Evolutionary conservation across 2,888 invertebrate genomes (phyloP), one percentile per base, ranked within the genome.

Genomic region (Ptychoptera contaminata): DNA sequence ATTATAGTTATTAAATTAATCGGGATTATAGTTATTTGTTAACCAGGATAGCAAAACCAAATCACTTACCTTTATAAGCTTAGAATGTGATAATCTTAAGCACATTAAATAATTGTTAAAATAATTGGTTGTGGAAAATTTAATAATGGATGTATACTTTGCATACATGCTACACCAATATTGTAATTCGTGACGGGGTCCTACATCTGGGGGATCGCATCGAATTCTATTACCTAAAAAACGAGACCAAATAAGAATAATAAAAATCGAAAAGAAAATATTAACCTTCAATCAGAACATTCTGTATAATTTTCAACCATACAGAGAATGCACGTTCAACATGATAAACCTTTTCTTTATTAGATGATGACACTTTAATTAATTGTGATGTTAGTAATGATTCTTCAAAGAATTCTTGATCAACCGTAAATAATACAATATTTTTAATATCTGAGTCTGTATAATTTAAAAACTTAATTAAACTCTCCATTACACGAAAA

Each of bases 141-240:
- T 85, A 6, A 82, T 77, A 43, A 91, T 78, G 12, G 83, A 83
- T 23, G 83, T 84, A 60, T 88, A 88, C 42, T 77, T 76, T 1
- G 82, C 77, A 38, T 86, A 69, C 54, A 82, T 75, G 43, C 77
- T 70, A 31, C 82, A 74, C 91, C 91, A 92, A 59, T 88, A 81
- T 36, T 79, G 78, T 37, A 91, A 67, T 66, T 91, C 90, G 1
- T 82, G 82, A 1, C 79, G 59, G 0, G 90, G 88, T 0, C 88
- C 90, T 43, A 82, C 80, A 57, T 80, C 77, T 51, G 84, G 79
- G 0, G 80, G 75, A 62, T 90, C 90, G 32, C 80, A 74, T 46
- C 86, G 72, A 48, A 90, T 69, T 60, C 87, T 86, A 54, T 81
- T 78, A 56, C 82, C 83, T 62, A 30, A 2, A 14, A 29, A n/a